These are phyloP conservation scores for Bufo gargarizans DNA, from an alignment of 2,113 vertebrate genomes.

Conservation along the genomic window DNA sequence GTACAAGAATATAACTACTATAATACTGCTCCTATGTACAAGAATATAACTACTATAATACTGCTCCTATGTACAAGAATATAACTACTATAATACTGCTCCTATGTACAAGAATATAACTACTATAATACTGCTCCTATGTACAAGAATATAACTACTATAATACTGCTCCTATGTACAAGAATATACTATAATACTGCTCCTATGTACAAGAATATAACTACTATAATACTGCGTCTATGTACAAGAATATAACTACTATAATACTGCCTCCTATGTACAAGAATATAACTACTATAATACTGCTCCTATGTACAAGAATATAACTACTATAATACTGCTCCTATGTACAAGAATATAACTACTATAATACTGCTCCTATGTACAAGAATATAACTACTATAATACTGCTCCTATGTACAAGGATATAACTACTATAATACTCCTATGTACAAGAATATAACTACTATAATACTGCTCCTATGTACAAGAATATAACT, in stretches of 20 bases:
- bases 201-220: constrained; percentile 1
- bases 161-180: not conserved
- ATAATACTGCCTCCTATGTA: not conserved
- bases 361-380: too few relatives aligned
- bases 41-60: not conserved
- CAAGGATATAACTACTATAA: constrained; percentile 11
- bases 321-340: too few relatives aligned
- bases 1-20: constrained; percentile 2
- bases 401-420: not conserved
- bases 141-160: not conserved
- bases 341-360: too few relatives aligned
- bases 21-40: not conserved
- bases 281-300: not conserved
- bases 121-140: not conserved
- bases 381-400: too few relatives aligned
- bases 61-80: not conserved
- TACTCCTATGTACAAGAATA: constrained; percentile 9
- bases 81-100: not conserved
- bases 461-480: constrained; percentile 6
- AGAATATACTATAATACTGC: constrained; percentile 7
- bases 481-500: constrained; percentile 6
- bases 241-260: constrained; percentile 7
- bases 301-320: too few relatives aligned
- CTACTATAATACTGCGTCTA: not conserved
- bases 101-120: not conserved